Percentiles rank a stretch among this genome's conserved stretches.
Conservation (phyloP, 2,888 invertebrate species). For the Perithous albicinctus region DNA sequence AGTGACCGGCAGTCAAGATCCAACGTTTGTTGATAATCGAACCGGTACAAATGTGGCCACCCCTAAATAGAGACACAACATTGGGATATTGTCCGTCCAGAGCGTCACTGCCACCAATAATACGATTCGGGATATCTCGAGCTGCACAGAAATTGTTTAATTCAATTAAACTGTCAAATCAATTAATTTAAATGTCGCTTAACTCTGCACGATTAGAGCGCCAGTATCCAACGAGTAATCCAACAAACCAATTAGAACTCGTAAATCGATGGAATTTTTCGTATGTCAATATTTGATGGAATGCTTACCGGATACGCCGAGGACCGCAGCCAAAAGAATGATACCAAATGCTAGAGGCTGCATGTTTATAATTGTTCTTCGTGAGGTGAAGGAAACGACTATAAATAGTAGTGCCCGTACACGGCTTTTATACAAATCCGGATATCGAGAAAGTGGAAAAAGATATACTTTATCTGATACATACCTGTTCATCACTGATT, state of each 20-base stretch:
- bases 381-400: background rate
- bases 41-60: conserved; percentile 87
- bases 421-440: conserved; percentile 15
- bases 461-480: background rate
- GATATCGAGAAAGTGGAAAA: background rate
- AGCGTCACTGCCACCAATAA: conserved; percentile 86
- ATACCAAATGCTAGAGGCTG: conserved; percentile 22
- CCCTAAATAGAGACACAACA: conserved; percentile 85
- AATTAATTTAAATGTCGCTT: background rate
- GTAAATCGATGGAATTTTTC: background rate
- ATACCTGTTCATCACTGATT: background rate
- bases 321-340: conserved; percentile 19
- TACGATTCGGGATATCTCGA: conserved; percentile 31
- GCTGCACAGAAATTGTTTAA: background rate
- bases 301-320: conserved; percentile 36
- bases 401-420: background rate
- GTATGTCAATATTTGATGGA: background rate
- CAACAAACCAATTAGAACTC: background rate
- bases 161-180: background rate
- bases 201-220: background rate
- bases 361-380: conserved; percentile 23
- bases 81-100: conserved; percentile 86
- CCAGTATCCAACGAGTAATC: too few relatives aligned
- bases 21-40: conserved; percentile 86
- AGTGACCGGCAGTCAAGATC: conserved; percentile 86